Evolutionary conservation across 2,888 invertebrate genomes (phyloP).

Genomic region (Dolomedes plantarius): DNA sequence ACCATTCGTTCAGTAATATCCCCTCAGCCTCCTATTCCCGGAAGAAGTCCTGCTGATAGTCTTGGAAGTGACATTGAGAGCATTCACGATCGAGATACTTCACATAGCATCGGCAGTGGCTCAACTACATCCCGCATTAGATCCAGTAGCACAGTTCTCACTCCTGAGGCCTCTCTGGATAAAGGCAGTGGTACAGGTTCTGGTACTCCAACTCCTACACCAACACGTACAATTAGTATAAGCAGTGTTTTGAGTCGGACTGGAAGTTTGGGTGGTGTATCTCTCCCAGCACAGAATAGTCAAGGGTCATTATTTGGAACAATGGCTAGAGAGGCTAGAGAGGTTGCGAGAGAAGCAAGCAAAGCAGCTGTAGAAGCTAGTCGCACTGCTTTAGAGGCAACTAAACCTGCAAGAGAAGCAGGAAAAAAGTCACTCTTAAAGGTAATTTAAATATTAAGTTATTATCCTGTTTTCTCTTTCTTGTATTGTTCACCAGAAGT

Average conservation of each 20-base stretch:
- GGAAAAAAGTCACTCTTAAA: conserved; percentile 80
- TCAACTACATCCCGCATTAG: conserved; percentile 44
- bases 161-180: conserved; percentile 65
- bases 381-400: conserved; percentile 88
- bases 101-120: conserved; percentile 24
- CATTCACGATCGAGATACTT: conserved; percentile 61
- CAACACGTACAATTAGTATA: conserved; percentile 73
- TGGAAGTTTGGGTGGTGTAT: conserved; percentile 54
- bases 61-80: conserved; percentile 65
- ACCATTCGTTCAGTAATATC: conserved; percentile 70
- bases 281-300: conserved; percentile 80
- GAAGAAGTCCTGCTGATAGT: conserved; percentile 72
- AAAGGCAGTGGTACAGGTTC: conserved; percentile 54
- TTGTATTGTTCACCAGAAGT: no score
- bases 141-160: conserved; percentile 47
- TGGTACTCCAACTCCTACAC: conserved; percentile 71
- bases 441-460: no score
- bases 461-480: no score
- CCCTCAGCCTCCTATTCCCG: conserved; percentile 59
- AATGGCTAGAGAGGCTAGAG: conserved; percentile 90
- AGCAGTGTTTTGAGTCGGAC: conserved; percentile 73
- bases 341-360: conserved; percentile 90
- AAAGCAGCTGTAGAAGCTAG: conserved; percentile 90
- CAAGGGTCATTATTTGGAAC: conserved; percentile 91
- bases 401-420: conserved; percentile 92